A percentile compares a stretch with the other conserved stretches of the same genome.
Conservation (phyloP, 2,113 vertebrate species). For the Nannobrachium achirus region DNA sequence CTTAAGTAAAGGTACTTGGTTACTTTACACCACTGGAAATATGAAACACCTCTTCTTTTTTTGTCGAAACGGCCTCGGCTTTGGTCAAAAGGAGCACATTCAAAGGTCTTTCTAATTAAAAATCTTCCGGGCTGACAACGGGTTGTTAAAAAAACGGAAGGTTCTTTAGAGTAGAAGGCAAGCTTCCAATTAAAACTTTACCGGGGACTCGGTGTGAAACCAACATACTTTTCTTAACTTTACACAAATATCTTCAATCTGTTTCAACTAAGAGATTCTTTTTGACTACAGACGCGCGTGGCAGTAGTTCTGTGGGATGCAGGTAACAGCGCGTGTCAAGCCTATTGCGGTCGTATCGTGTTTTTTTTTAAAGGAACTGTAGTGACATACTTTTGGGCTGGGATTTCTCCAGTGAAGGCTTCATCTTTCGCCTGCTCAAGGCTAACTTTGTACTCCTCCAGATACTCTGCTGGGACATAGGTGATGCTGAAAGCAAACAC, state of each 20-base stretch:
- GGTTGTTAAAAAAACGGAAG: too few relatives aligned
- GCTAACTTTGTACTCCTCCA: constrained; percentile 88
- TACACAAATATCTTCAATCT: too few relatives aligned
- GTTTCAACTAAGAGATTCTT: too few relatives aligned
- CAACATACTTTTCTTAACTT: not conserved
- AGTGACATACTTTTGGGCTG: constrained; percentile 61
- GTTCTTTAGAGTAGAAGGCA: not conserved
- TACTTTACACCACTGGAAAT: too few relatives aligned
- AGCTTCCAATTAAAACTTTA: not conserved
- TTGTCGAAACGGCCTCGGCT: not conserved
- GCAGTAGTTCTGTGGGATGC: too few relatives aligned
- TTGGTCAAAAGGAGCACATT: too few relatives aligned
- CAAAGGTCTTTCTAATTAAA: too few relatives aligned
- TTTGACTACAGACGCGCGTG: too few relatives aligned
- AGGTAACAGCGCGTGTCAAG: too few relatives aligned
- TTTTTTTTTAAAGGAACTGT: not conserved
- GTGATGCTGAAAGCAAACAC: constrained; percentile 85
- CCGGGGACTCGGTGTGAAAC: not conserved
- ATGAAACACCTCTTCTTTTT: not conserved
- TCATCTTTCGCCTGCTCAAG: constrained; percentile 76
- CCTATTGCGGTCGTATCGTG: too few relatives aligned
- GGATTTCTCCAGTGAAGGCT: constrained; percentile 48
- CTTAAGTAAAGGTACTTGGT: too few relatives aligned
- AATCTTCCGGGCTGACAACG: too few relatives aligned
- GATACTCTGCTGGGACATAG: constrained; percentile 90